Evolutionary conservation across 2,113 vertebrate genomes (phyloP).

Genomic region (Dipodomys merriami): DNA sequence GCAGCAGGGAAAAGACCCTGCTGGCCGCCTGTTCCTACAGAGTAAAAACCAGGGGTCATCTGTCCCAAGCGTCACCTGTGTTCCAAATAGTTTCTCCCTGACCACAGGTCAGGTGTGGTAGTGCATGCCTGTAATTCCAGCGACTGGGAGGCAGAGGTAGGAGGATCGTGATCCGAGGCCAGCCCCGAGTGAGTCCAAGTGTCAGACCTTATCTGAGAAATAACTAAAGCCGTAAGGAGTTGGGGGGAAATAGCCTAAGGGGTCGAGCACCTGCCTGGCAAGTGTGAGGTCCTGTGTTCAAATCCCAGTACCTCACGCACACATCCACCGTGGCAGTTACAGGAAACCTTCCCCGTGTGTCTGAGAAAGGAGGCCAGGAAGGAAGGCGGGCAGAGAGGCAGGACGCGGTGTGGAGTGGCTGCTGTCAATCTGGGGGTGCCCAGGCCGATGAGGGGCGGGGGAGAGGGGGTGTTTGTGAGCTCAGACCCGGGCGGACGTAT

Average conservation of each 20-base stretch:
- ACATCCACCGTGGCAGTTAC: too few species aligned
- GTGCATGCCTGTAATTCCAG: background rate
- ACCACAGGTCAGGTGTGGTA: background rate
- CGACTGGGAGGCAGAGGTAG: background rate
- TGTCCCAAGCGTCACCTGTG: accelerated
- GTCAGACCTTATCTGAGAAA: too few species aligned
- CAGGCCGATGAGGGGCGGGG: conserved; percentile 58
- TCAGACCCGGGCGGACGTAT: conserved; percentile 32
- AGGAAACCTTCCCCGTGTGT: too few species aligned
- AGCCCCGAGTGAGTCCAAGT: too few species aligned
- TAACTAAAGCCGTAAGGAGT: too few species aligned
- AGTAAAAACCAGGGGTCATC: background rate
- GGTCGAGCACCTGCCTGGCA: too few species aligned
- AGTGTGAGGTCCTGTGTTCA: too few species aligned
- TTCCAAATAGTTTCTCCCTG: background rate
- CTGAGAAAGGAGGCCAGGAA: background rate
- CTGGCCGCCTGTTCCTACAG: background rate
- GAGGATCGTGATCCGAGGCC: background rate
- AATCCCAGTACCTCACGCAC: too few species aligned
- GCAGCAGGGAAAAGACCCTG: accelerated
- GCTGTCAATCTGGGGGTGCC: conserved; percentile 24
- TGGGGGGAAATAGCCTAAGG: too few species aligned
- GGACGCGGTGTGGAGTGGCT: too few species aligned
- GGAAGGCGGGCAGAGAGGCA: too few species aligned
- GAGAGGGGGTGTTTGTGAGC: background rate